Evolutionary conservation across 2,888 invertebrate genomes (phyloP), one percentile per base, ranked within the genome.

Genomic region (Drosophila rubida): DNA sequence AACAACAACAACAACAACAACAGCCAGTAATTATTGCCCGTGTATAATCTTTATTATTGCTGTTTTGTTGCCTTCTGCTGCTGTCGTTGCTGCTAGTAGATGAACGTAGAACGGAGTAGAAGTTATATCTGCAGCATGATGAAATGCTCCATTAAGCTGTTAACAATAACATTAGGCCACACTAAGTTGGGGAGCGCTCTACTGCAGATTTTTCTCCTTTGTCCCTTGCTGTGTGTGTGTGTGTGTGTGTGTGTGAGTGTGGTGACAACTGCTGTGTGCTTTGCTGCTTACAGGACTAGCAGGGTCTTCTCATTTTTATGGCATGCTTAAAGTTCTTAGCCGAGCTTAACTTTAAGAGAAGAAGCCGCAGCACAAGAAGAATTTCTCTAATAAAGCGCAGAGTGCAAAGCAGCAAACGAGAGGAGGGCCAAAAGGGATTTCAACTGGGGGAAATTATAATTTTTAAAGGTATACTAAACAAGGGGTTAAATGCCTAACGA

Each of bases 1-100:
- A 37, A 9, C n/a, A 42, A 23, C 45, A 39, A 42, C 0, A 57
- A 23, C 23, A 75, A 45, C 55, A 61, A 39, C 49, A 67, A 75
- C 79, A 68, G 69, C 85, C 42, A 75, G 82, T 87, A 83, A 83
- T 83, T 83, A 82, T 87, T 82, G 86, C 70, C 85, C 83, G 82
- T 84, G 87, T 82, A 82, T 87, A 83, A 85, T 85, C 82, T 71
- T 87, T 87, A 87, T 82, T 84, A 87, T 87, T 78, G 79, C 82
- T 81, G 67, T 85, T 80, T 75, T 57, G 76, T 75, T 65, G 51
- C 35, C 50, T 19, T 46, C 14, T 39, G 6, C 37, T 7, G 44
- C 25, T 50, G 39, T 45, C 32, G 53, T 27, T 53, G 41, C 13
- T 32, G 25, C 25, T 7, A 23, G 55, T 14, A 51, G 58, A 16